phyloP scores from a whole-genome alignment of 2,797 vertebrate species.

The Sebastes itinus region DNA sequence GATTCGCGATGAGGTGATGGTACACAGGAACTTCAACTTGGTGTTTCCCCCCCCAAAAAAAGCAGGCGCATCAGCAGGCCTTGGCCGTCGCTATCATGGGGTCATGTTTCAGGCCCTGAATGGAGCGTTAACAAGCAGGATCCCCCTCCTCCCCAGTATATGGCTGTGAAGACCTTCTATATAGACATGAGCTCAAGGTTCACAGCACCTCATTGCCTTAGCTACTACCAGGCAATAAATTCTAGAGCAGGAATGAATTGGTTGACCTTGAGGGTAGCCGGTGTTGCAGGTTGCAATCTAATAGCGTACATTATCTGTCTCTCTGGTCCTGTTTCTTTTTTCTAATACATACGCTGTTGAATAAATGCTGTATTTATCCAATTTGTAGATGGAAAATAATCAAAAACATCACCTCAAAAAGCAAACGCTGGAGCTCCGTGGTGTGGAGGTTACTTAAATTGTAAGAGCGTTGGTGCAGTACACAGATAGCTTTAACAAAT shows the following conservation, averaged over 20 bases:
- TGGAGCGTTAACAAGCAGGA: slow-evolving; percentile 69
- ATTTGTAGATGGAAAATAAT: slow-evolving; percentile 33
- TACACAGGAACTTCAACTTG: slow-evolving; percentile 45
- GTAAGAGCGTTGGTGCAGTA: not conserved
- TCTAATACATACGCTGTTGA: not conserved
- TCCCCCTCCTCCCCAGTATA: slow-evolving; percentile 19
- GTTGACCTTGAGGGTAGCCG: slow-evolving; percentile 74
- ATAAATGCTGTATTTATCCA: slow-evolving; percentile 31
- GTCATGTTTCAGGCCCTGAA: slow-evolving; percentile 53
- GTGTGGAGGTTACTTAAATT: slow-evolving; percentile 33
- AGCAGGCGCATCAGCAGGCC: slow-evolving; percentile 37
- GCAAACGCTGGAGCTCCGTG: not conserved
- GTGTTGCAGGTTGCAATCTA: slow-evolving; percentile 73
- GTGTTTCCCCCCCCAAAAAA: slow-evolving; percentile 13
- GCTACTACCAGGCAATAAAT: slow-evolving; percentile 75
- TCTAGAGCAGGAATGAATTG: slow-evolving; percentile 71
- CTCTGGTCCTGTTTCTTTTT: not conserved
- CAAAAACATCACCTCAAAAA: not conserved
- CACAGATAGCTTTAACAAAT: slow-evolving; percentile 36
- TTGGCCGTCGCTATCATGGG: slow-evolving; percentile 25
- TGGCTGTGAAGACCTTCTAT: slow-evolving; percentile 71
- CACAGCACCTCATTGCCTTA: slow-evolving; percentile 76
- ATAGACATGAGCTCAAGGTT: slow-evolving; percentile 77
- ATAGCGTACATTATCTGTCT: slow-evolving; percentile 62
- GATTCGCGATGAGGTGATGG: slow-evolving; percentile 60